These are phyloP conservation scores for Pedionomus torquatus DNA, from an alignment of 2,113 vertebrate species.

Conservation along the genomic window DNA sequence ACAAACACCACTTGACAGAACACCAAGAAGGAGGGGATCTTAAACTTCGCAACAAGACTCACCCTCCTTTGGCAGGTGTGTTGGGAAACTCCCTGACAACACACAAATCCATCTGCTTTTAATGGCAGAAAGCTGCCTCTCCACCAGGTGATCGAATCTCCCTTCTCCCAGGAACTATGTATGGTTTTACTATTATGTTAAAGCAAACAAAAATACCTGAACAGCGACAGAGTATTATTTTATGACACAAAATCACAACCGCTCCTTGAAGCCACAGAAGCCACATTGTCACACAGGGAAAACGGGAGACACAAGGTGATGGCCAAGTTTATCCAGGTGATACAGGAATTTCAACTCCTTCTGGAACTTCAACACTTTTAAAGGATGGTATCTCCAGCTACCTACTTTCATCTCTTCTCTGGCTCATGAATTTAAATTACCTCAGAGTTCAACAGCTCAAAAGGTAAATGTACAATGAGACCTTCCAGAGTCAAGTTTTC, in stretches of 20 bases:
- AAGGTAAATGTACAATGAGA: conserved; percentile 8
- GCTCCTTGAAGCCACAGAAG: neutral
- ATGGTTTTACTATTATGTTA: neutral
- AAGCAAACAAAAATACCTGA: neutral
- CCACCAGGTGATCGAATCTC: neutral
- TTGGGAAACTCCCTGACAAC: neutral
- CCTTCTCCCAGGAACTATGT: neutral
- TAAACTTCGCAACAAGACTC: neutral
- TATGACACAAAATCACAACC: neutral
- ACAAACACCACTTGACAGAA: neutral
- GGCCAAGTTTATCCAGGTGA: neutral
- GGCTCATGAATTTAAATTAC: neutral
- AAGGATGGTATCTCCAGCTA: neutral
- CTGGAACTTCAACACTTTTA: neutral
- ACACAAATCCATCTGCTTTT: neutral
- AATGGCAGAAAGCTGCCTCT: neutral
- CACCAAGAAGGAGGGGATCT: neutral
- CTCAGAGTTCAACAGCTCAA: neutral
- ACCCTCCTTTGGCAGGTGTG: neutral
- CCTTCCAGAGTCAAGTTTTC: neutral
- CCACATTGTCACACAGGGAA: accelerated
- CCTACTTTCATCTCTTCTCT: neutral
- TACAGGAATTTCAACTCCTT: neutral
- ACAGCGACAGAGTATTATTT: neutral
- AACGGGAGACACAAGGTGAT: neutral